Evolutionary conservation across 2,797 vertebrate species (phyloP).

Genomic region (Oryzias dopingdopingensis): DNA sequence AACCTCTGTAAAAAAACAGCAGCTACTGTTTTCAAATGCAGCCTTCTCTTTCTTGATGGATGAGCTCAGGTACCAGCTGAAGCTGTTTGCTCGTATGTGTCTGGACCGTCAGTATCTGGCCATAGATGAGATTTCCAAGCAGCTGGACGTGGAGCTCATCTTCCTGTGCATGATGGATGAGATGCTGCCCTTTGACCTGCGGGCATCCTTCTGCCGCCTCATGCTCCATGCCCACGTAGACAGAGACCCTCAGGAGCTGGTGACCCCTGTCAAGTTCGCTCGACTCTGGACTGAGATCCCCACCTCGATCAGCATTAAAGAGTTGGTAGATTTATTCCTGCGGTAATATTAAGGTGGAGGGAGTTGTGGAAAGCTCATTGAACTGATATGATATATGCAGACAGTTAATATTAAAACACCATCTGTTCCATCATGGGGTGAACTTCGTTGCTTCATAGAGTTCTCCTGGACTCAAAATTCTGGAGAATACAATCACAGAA

Average conservation of each 20-base stretch:
- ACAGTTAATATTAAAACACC: too few species aligned
- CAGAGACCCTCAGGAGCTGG: slow-evolving; percentile 94
- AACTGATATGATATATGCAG: not conserved
- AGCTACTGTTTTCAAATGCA: not conserved
- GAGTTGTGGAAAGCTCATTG: not conserved
- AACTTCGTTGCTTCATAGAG: too few species aligned
- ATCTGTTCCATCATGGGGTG: too few species aligned
- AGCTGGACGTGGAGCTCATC: slow-evolving; percentile 94
- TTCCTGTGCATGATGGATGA: slow-evolving; percentile 98
- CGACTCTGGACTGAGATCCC: slow-evolving; percentile 97
- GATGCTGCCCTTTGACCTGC: slow-evolving; percentile 91
- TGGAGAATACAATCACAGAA: too few species aligned
- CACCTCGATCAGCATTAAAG: slow-evolving; percentile 94
- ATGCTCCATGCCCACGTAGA: slow-evolving; percentile 97
- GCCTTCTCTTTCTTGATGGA: not conserved
- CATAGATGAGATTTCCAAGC: slow-evolving; percentile 96
- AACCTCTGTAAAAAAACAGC: not conserved
- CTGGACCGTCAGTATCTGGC: slow-evolving; percentile 96
- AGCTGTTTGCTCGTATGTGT: slow-evolving; percentile 97
- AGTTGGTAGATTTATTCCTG: slow-evolving; percentile 75
- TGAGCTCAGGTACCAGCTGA: slow-evolving; percentile 89
- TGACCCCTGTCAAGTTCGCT: slow-evolving; percentile 94
- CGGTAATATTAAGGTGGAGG: not conserved
- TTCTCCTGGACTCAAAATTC: too few species aligned
- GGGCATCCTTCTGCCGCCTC: slow-evolving; percentile 96